Evolutionary conservation across 2,113 vertebrate species (phyloP), one percentile per base, ranked within the genome.

Genomic region (Pampusana beccarii): DNA sequence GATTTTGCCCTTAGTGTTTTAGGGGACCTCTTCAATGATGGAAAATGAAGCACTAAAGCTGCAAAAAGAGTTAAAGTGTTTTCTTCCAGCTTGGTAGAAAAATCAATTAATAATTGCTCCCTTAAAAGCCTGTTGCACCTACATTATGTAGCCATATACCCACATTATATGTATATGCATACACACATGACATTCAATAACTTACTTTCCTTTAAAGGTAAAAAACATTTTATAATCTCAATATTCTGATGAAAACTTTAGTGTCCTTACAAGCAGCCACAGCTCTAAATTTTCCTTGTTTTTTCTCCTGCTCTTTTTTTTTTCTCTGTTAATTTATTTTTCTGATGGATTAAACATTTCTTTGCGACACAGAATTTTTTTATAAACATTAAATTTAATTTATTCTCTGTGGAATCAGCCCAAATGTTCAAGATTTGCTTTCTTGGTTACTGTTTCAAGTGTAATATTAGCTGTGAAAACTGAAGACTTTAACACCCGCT

Each of bases 401-500:
- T 94, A 88, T 86, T 88, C 62, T 81, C 33, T 16, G 20, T 81
- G 53, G 72, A 90, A 92, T 93, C 75, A 84, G 61, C 25, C 13
- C n/a, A 82, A 86, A 56, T 67, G 67, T 73, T 91, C 40, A 78
- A 91, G 48, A 12, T 85, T 94, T 95, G 20, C 9, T 80, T 95
- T 80, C 61, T 73, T 58, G 5, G 33, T 54, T 94, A 62, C 56
- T 80, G n/a, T 90, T 96, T 92, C 46, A 85, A 94, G 46, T 64
- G 42, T 64, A 88, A 80, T 91, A 80, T 80, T 36, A 90, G 24
- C 85, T 80, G 67, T 88, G 74, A 80, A 92, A 94, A 80, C 16
- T 5, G 70, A 90, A 83, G 79, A 56, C 23, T 88, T 64, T 38
- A 93, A 73, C 31, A 77, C 78, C 74, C 0, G 0, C 62, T 86